Evolutionary conservation across 2,888 invertebrate species (phyloP).

Genomic region (Agrotis puta): DNA sequence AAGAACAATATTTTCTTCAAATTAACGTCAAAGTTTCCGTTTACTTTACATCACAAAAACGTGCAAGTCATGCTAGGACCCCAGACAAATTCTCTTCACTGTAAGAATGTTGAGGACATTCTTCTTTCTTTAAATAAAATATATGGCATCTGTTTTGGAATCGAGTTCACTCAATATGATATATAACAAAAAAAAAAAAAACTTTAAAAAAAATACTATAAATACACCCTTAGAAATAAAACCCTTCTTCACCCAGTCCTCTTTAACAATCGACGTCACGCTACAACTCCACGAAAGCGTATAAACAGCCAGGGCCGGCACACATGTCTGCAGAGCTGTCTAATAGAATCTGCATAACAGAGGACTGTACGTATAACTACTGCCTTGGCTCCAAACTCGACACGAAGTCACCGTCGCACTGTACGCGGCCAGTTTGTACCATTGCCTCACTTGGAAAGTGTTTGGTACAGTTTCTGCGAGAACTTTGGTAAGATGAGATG

Average conservation of each 20-base stretch:
- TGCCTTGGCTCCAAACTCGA: constrained; percentile 49
- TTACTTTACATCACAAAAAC: too few species aligned
- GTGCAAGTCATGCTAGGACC: too few species aligned
- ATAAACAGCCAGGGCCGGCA: constrained; percentile 46
- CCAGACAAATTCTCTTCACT: too few species aligned
- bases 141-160: too few species aligned
- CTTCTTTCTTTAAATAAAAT: too few species aligned
- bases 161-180: too few species aligned
- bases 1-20: too few species aligned
- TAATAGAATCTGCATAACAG: constrained; percentile 70
- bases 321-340: constrained; percentile 57
- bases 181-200: not conserved
- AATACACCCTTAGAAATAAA: not conserved
- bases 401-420: constrained; percentile 20
- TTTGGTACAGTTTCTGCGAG: constrained; percentile 9
- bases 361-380: constrained; percentile 47
- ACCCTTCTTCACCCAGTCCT: not conserved
- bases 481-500: not conserved
- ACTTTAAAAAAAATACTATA: not conserved
- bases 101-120: too few species aligned
- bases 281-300: constrained; percentile 37
- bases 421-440: not conserved
- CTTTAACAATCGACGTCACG: constrained; percentile 32
- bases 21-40: too few species aligned
- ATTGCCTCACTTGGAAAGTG: constrained; percentile 30